phyloP scores from a whole-genome alignment of 2,113 vertebrate genomes.

The rat (Rattus norvegicus) region DNA sequence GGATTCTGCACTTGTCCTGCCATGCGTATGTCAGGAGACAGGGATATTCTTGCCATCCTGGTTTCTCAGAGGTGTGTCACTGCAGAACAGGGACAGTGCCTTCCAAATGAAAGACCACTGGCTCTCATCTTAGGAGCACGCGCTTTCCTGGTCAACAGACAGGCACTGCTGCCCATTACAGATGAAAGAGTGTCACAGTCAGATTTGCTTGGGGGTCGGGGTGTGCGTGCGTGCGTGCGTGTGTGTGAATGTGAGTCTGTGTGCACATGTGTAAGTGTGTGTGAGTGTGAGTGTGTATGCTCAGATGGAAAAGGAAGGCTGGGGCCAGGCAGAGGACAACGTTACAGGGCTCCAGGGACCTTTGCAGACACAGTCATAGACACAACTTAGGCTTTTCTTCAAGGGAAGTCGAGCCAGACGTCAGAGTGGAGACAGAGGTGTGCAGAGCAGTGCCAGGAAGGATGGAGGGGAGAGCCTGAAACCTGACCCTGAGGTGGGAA shows the following conservation, averaged over 20 bases:
- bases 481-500: not conserved
- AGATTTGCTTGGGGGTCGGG: not conserved
- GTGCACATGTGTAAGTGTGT: not conserved
- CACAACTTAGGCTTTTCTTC: not conserved
- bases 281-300: not conserved
- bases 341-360: not conserved
- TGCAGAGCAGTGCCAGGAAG: not conserved
- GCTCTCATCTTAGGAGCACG: not conserved
- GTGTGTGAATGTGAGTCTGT: too few species aligned
- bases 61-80: not conserved
- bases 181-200: not conserved
- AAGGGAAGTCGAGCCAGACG: not conserved
- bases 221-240: not conserved
- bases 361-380: not conserved
- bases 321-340: too few species aligned
- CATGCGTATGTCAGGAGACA: too few species aligned
- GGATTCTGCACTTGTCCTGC: not conserved
- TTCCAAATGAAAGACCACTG: too few species aligned
- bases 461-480: not conserved
- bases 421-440: rapidly evolving
- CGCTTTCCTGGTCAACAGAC: not conserved
- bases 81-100: not conserved
- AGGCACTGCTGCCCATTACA: not conserved
- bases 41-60: not conserved
- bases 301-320: not conserved